Evolutionary conservation across 2,888 invertebrate genomes (phyloP), one percentile per base, ranked within the genome.

Genomic region (Hydropsyche betteni): DNA sequence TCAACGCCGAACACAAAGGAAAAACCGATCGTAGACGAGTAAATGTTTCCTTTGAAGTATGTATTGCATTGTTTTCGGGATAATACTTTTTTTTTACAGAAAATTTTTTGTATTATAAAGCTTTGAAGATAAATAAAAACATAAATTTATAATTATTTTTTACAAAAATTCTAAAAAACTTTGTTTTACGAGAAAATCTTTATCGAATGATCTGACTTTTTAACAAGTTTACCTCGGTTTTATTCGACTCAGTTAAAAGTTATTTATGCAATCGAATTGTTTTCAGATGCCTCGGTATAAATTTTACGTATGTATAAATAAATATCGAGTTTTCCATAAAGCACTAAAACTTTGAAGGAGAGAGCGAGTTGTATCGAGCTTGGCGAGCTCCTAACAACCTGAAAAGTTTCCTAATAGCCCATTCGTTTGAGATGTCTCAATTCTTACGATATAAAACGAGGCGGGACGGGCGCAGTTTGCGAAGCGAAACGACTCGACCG

Each of bases 351-450:
- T 64, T 64, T 36, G 33, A 36, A 34, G 12, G 55, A 14, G 51
- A 55, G 55, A 14, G 55, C n/a, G 5, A 64, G 64, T 64, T 64
- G 64, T 64, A 64, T 64, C 64, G 64, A 64, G 64, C 8, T 64
- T 36, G 64, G 64, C 55, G 55, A 55, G n/a, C 16, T n/a, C 16
- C 16, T 7, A 64, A 34, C 24, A 64, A 68, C 44, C 55, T 70
- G 52, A 51, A 75, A 76, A 78, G 75, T 74, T 77, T 38, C 73
- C 58, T 75, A 79, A 75, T 75, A 74, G 79, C 69, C 71, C 75
- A 78, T 78, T 76, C 75, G 73, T 78, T 78, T 75, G 76, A 78
- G 69, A 78, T 74, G 79, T 77, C 77, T 76, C 77, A 74, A 79
- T 77, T 75, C 75, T 68, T 69, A 16, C 36, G 75, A 53, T 64